phyloP scores from a whole-genome alignment of 53 echinoderm and acorn worm genomes.

The Echinometra lucunter region DNA sequence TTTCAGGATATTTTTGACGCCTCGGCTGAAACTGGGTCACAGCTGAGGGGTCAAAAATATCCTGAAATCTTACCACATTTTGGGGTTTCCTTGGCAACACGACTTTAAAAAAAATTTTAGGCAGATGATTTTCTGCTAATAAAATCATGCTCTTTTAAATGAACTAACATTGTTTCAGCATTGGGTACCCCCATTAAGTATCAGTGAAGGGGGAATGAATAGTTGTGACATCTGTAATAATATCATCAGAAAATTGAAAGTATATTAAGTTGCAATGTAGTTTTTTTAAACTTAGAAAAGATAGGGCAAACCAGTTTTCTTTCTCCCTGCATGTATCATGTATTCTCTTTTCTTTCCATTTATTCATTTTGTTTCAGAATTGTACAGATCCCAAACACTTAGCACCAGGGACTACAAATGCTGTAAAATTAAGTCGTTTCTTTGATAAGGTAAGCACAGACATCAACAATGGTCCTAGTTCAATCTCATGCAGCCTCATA shows the following conservation, averaged over 20 bases:
- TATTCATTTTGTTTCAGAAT: slow-evolving; percentile 66
- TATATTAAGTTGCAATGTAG: not conserved
- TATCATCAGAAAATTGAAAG: not conserved
- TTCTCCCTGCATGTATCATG: not conserved
- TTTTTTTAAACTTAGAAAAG: not conserved
- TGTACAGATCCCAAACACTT: slow-evolving; percentile 87
- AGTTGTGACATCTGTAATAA: not conserved
- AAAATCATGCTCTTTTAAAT: no score
- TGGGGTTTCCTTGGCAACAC: no score
- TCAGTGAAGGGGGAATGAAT: not conserved
- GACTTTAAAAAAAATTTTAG: not conserved
- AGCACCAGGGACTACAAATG: slow-evolving; percentile 94
- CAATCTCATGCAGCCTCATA: not conserved
- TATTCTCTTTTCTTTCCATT: not conserved
- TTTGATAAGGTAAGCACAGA: slow-evolving; percentile 87
- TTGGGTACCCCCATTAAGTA: not conserved
- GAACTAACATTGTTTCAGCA: not conserved
- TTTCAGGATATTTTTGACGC: no score
- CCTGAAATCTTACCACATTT: no score
- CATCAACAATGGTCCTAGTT: not conserved
- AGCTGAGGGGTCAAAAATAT: no score
- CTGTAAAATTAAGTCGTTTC: slow-evolving; percentile 92
- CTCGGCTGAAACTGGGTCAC: no score
- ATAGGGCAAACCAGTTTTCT: not conserved
- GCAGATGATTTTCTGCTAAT: not conserved